phyloP scores from a whole-genome alignment of 2,888 invertebrate species.

The Brachypalpus laphriformis region DNA sequence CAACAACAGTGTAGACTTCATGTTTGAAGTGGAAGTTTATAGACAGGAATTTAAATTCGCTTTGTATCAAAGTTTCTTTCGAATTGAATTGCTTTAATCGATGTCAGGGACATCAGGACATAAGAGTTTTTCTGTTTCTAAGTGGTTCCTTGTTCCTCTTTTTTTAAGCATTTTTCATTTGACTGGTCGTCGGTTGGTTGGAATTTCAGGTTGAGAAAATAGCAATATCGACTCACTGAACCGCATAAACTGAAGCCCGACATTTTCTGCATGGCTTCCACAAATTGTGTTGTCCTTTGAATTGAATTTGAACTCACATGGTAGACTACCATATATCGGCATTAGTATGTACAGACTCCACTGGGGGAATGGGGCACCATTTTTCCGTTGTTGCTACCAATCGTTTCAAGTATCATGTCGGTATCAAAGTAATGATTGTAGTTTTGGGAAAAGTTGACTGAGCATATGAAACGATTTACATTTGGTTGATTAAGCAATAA shows the following conservation, averaged over 20 bases:
- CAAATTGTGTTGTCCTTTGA: constrained; percentile 11
- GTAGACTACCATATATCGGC: not conserved
- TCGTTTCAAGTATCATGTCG: constrained; percentile 5
- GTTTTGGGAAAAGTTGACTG: constrained; percentile 23
- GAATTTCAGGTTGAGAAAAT: constrained; percentile 48
- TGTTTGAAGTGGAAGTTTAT: no score
- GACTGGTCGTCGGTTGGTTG: constrained; percentile 33
- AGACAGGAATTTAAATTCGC: constrained; percentile 16
- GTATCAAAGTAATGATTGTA: constrained; percentile 33
- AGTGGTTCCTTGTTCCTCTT: not conserved
- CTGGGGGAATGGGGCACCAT: not conserved
- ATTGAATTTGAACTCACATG: constrained; percentile 5
- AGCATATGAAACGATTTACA: constrained; percentile 11
- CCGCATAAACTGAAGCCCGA: constrained; percentile 50
- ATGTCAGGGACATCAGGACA: constrained; percentile 23
- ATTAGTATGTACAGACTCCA: not conserved
- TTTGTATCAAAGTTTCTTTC: constrained; percentile 35
- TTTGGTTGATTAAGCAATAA: constrained; percentile 19
- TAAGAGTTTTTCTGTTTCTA: constrained; percentile 7
- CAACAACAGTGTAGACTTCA: not conserved
- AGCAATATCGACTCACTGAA: constrained; percentile 52
- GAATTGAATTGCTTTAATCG: constrained; percentile 43
- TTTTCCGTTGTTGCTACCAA: not conserved
- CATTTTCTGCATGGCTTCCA: constrained; percentile 40
- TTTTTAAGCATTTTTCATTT: constrained; percentile 6